Percentiles rank a stretch among this genome's conserved stretches.
phyloP scores from a whole-genome alignment of 2,113 vertebrate species.

The Lophochroa leadbeateri region DNA sequence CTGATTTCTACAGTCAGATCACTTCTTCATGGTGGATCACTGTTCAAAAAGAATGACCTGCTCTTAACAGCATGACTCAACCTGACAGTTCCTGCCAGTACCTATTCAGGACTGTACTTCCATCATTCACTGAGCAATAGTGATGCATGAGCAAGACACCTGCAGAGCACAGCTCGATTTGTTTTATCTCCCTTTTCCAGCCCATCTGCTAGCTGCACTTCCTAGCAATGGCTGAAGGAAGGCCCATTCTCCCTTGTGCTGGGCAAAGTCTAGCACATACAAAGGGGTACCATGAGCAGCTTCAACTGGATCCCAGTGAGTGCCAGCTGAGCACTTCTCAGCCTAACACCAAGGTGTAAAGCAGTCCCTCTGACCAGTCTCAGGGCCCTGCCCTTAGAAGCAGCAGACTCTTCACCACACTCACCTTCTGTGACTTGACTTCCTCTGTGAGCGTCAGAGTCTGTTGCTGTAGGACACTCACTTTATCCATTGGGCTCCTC shows the following conservation, averaged over 20 bases:
- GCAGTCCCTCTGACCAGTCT: neutral
- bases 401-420: neutral
- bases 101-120: neutral
- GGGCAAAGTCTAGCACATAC: neutral
- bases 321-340: neutral
- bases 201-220: neutral
- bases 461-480: constrained; percentile 79
- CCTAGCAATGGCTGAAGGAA: neutral
- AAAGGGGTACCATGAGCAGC: neutral
- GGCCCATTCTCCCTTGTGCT: neutral
- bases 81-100: neutral
- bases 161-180: neutral
- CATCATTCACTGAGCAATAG: neutral
- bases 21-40: neutral
- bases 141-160: neutral
- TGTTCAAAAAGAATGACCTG: neutral
- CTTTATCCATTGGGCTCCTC: constrained; percentile 64
- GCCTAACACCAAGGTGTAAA: neutral
- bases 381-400: neutral
- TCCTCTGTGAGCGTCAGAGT: constrained; percentile 82
- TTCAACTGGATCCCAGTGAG: neutral
- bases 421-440: constrained; percentile 91
- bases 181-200: neutral
- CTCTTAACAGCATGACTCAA: neutral
- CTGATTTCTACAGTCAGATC: neutral